phyloP scores from a whole-genome alignment of 1,140 invertebrate species.

The Musca domestica region DNA sequence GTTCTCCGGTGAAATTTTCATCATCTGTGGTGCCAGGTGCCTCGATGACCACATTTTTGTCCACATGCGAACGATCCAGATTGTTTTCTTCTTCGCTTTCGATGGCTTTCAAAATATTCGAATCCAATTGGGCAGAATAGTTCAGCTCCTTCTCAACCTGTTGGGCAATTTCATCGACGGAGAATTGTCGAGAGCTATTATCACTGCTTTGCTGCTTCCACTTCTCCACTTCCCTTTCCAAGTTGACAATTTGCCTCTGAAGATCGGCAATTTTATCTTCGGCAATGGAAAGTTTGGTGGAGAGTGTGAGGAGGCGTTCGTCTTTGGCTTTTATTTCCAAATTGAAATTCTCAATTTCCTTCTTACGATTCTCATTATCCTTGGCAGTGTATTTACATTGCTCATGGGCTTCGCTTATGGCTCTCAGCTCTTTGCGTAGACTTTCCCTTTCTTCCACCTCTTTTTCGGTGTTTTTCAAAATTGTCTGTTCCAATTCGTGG shows the following conservation, averaged over 20 bases:
- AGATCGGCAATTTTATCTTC: constrained; percentile 23
- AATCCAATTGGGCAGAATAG: constrained; percentile 61
- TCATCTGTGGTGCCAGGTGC: constrained; percentile 50
- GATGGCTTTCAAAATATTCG: constrained; percentile 59
- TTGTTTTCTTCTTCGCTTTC: constrained; percentile 56
- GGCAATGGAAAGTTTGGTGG: constrained; percentile 29
- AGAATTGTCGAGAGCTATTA: constrained; percentile 45
- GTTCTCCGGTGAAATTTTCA: constrained; percentile 47
- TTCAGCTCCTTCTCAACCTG: constrained; percentile 62
- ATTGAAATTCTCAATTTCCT: constrained; percentile 38
- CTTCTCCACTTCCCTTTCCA: constrained; percentile 44
- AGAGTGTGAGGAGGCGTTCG: constrained; percentile 28
- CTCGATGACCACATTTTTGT: constrained; percentile 46
- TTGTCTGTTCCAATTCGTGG: constrained; percentile 32
- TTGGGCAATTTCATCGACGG: constrained; percentile 61
- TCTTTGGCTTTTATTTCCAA: constrained; percentile 38
- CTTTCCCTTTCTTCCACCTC: constrained; percentile 40
- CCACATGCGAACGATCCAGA: constrained; percentile 53
- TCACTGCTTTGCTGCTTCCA: constrained; percentile 38
- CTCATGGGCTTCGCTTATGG: constrained; percentile 31
- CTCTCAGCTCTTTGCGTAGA: constrained; percentile 36
- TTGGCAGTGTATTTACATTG: constrained; percentile 35
- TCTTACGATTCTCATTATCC: constrained; percentile 36
- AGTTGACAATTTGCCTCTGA: constrained; percentile 31
- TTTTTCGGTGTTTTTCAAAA: constrained; percentile 35